phyloP scores from a whole-genome alignment of 2,888 invertebrate genomes.

The Hipparchia sbordonii region DNA sequence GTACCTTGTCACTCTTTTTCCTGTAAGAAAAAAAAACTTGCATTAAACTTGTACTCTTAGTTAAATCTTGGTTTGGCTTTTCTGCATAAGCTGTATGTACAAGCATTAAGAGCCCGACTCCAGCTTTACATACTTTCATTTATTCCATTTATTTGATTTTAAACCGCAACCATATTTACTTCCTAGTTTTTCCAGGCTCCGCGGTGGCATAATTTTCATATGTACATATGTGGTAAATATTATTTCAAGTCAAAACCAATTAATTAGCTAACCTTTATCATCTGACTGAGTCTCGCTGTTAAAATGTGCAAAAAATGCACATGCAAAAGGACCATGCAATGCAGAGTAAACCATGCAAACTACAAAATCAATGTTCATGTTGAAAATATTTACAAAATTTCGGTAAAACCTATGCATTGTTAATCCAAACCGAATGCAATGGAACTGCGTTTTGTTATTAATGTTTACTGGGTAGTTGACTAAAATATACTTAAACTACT shows the following conservation, averaged over 20 bases:
- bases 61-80: neutral
- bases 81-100: constrained; percentile 35
- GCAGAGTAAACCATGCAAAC: constrained; percentile 30
- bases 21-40: constrained; percentile 69
- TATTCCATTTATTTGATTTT: constrained; percentile 21
- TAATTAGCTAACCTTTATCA: constrained; percentile 23
- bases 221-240: neutral
- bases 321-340: constrained; percentile 33
- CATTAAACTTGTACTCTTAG: constrained; percentile 2
- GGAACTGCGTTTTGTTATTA: constrained; percentile 29
- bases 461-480: constrained; percentile 23
- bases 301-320: constrained; percentile 34
- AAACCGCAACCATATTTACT: constrained; percentile 25
- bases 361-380: constrained; percentile 21
- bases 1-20: constrained; percentile 93
- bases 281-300: constrained; percentile 6
- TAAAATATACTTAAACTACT: constrained; percentile 3
- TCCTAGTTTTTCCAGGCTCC: constrained; percentile 16
- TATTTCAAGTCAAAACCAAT: constrained; percentile 5
- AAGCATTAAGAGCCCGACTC: constrained; percentile 25
- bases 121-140: constrained; percentile 19
- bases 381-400: constrained; percentile 29
- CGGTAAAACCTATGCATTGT: constrained; percentile 13
- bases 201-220: neutral
- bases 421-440: constrained; percentile 35